These are phyloP conservation scores for Callosobruchus maculatus DNA, from an alignment of 2,888 invertebrate species.

Conservation along the genomic window DNA sequence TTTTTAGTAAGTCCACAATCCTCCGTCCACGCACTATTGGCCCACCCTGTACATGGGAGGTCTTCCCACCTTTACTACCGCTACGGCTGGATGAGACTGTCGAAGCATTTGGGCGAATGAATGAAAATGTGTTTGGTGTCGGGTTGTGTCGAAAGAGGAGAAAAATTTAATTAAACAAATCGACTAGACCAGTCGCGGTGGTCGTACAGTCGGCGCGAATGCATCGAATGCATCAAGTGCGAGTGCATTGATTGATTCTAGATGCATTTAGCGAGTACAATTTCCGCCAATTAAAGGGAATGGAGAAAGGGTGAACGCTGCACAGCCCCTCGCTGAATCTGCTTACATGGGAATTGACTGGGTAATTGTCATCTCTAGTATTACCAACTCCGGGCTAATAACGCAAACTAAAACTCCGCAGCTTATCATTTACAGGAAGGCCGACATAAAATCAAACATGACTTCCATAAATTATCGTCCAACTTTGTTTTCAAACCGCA, in stretches of 20 bases:
- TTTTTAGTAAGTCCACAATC: no score
- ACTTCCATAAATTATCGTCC: no score
- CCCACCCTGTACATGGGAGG: no score
- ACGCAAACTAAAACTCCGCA: not conserved
- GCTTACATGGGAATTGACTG: not conserved
- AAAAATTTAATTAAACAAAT: not conserved
- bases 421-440: no score
- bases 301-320: not conserved
- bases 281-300: conserved; percentile 2
- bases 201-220: not conserved
- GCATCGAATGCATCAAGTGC: not conserved
- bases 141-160: not conserved
- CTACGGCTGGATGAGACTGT: no score
- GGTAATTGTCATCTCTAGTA: not conserved
- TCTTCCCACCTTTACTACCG: no score
- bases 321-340: not conserved
- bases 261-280: conserved; percentile 2
- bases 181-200: not conserved
- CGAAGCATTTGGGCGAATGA: not conserved
- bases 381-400: not conserved
- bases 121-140: not conserved
- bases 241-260: not conserved
- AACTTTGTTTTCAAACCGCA: no score
- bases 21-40: no score
- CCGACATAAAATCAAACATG: no score